These are phyloP conservation scores for Typhlomys cinereus DNA, from an alignment of 2,113 vertebrate genomes.

Conservation along the genomic window DNA sequence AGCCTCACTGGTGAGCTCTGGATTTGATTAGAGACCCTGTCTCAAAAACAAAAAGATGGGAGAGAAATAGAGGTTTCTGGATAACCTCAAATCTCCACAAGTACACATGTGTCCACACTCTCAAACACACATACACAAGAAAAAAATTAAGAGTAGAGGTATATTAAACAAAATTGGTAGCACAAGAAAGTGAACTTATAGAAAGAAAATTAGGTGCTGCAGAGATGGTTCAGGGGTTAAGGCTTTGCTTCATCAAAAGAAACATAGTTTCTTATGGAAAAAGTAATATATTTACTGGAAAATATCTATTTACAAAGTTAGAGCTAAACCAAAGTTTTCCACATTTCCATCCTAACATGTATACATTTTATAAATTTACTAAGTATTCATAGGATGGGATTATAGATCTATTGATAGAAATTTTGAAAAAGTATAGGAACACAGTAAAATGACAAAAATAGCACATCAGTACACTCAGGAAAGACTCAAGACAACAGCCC, in stretches of 20 bases:
- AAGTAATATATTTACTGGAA: too few species aligned
- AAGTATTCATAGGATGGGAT: neutral
- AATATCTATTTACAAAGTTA: neutral
- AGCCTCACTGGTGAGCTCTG: too few species aligned
- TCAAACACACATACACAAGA: too few species aligned
- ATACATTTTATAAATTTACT: neutral
- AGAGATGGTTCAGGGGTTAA: neutral
- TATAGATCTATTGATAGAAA: neutral
- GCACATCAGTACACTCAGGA: neutral
- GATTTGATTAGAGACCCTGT: too few species aligned
- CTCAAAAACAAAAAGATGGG: too few species aligned
- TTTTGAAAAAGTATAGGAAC: neutral
- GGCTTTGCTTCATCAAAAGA: too few species aligned
- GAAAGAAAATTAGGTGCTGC: neutral
- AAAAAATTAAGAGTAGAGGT: too few species aligned
- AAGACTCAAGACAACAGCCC: neutral
- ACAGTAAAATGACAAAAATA: neutral
- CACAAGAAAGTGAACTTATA: neutral
- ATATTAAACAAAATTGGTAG: neutral
- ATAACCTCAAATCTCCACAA: too few species aligned
- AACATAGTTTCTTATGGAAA: too few species aligned
- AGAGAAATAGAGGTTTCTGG: too few species aligned
- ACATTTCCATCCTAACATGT: neutral
- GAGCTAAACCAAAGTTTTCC: conserved; percentile 24
- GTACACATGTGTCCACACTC: too few species aligned